Percentiles rank a stretch among this genome's conserved stretches.
Evolutionary conservation across 2,113 vertebrate species (phyloP).

Genomic region (Emydocephalus ijimae): DNA sequence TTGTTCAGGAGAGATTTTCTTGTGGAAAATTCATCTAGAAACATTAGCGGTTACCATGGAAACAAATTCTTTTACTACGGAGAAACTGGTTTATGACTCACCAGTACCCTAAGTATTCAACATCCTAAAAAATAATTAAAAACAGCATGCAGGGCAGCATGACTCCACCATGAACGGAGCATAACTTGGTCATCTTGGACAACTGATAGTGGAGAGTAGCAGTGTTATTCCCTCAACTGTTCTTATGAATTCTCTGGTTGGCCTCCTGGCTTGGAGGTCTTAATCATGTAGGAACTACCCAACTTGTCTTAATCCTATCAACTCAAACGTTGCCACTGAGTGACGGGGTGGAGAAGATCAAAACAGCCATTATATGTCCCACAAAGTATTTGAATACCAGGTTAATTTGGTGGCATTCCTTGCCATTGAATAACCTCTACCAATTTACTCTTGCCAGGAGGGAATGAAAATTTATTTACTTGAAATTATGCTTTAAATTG

Average conservation of each 20-base stretch:
- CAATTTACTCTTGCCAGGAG: not conserved
- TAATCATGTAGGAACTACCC: not conserved
- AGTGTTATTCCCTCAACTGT: not conserved
- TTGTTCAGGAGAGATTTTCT: not conserved
- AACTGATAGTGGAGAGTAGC: not conserved
- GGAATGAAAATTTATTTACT: not conserved
- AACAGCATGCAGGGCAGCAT: not conserved
- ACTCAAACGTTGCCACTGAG: not conserved
- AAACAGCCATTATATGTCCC: not conserved
- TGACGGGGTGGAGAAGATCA: not conserved
- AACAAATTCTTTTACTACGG: slow-evolving; percentile 19
- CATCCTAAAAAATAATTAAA: slow-evolving; percentile 11
- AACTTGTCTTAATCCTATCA: not conserved
- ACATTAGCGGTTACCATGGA: slow-evolving; percentile 11
- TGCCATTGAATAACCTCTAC: not conserved
- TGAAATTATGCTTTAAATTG: not conserved
- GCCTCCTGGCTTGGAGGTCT: not conserved
- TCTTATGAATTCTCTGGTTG: not conserved
- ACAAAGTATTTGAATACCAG: not conserved
- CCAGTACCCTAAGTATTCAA: slow-evolving; percentile 20
- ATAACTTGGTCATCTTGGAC: not conserved
- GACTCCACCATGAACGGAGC: not conserved
- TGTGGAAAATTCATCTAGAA: slow-evolving; percentile 12
- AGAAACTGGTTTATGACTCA: slow-evolving; percentile 21
- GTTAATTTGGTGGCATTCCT: not conserved